Conservation (phyloP, 1,140 invertebrate genomes). For the Diorhabda carinulata region DNA sequence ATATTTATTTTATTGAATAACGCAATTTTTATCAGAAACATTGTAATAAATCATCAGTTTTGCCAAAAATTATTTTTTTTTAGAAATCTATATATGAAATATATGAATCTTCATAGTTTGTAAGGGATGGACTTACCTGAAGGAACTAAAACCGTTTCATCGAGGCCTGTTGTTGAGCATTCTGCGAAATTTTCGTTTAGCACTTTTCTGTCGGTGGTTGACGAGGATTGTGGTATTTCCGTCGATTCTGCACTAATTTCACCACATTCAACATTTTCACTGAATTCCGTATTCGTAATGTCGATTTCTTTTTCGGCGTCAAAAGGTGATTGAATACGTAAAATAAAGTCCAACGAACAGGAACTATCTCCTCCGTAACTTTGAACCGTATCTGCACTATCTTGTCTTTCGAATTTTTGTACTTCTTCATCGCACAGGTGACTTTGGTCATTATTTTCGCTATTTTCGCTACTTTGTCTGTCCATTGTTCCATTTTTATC, state of each 20-base stretch:
- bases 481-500: conserved; percentile 28
- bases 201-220: conserved; percentile 8
- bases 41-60: too few species aligned
- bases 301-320: conserved; percentile 20
- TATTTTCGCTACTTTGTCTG: conserved; percentile 8
- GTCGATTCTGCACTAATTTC: conserved; percentile 23
- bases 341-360: conserved; percentile 29
- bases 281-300: conserved; percentile 17
- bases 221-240: conserved; percentile 18
- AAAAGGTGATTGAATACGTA: conserved; percentile 31
- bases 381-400: neutral
- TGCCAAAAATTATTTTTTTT: too few species aligned
- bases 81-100: too few species aligned
- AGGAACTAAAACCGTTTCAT: conserved; percentile 41
- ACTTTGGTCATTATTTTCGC: conserved; percentile 10
- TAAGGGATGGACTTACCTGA: conserved; percentile 31
- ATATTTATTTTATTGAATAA: too few species aligned
- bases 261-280: conserved; percentile 1
- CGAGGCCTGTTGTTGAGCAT: conserved; percentile 25
- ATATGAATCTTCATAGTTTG: too few species aligned
- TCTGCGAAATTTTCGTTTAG: conserved; percentile 21
- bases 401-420: conserved; percentile 14
- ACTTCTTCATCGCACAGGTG: conserved; percentile 11
- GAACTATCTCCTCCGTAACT: conserved; percentile 4
- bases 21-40: too few species aligned